Base-by-base conservation (phyloP, 1,140 invertebrate genomes). In the Venturia canescens region DNA sequence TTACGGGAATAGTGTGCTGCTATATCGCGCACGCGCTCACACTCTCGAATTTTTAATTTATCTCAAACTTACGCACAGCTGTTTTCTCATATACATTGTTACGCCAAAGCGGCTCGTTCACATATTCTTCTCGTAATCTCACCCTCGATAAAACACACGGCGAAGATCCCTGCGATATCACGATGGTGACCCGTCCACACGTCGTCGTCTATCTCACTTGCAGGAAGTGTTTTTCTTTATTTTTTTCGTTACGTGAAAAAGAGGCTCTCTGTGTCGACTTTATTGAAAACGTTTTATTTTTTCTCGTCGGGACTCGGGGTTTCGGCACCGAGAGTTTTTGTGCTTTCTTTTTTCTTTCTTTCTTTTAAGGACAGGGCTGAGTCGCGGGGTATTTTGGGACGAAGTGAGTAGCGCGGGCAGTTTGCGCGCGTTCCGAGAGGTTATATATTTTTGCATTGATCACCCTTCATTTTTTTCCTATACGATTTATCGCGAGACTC, bases 161-260 rank as follows among this genome's bases (percentile, higher is more conserved):
- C 81, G 72, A 76, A 77, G 16, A 66, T 79, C 57, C 81, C 77
- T 53, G 63, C 16, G 44, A 48, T 48, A 79, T 75, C 69, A 77
- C 71, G 75, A 48, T 85, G 84, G 84, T 88, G 88, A 90, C 89
- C 88, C 89, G 85, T 89, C 87, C 89, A 86, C 88, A 89, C 87
- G 87, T 79, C 83, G 83, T 89, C 84, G 82, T 86, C 53, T 76
- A 83, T 83, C 75, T 79, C 83, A 86, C 84, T 87, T 90, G 88
- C 88, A 89, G 88, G 89, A 90, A 88, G 84, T 89, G 89, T 90
- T 90, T 90, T 90, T 90, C 88, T 88, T 83, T 79, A 78, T 81
- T 72, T 38, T 27, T 75, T 66, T 79, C 29, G 27, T 53, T 84
- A 81, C 63, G 82, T n/a, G 83, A 53, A 83, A 82, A 75, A 71